Evolutionary conservation across 2,113 vertebrate genomes (phyloP).

Genomic region (Etia nguti): DNA sequence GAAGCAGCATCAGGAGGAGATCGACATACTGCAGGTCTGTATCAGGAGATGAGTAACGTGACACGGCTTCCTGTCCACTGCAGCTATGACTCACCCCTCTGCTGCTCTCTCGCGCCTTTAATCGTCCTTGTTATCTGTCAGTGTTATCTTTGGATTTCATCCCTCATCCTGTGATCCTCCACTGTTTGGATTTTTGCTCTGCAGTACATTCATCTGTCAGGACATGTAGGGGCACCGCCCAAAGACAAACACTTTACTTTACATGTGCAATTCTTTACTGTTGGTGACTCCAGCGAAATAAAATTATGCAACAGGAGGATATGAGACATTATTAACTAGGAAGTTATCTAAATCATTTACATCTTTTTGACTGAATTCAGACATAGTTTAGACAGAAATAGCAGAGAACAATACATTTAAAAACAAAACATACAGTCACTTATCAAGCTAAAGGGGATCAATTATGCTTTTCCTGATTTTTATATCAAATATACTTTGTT

Average conservation of each 20-base stretch:
- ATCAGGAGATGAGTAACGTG: not conserved
- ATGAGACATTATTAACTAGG: not conserved
- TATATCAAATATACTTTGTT: not conserved
- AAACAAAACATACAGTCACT: not conserved
- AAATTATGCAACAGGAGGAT: not conserved
- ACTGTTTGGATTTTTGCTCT: not conserved
- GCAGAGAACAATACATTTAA: not conserved
- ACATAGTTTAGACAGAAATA: not conserved
- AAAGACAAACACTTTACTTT: not conserved
- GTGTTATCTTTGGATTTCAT: conserved; percentile 2
- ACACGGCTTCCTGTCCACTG: conserved; percentile 2
- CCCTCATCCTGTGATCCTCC: not conserved
- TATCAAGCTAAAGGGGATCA: not conserved
- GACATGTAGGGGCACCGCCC: not conserved
- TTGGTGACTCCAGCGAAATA: not conserved
- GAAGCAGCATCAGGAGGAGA: conserved; percentile 76
- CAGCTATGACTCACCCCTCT: conserved; percentile 28
- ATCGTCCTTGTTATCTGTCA: conserved; percentile 5
- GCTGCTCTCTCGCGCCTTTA: not conserved
- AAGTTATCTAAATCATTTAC: rapidly evolving
- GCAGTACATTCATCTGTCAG: not conserved
- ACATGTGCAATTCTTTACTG: not conserved
- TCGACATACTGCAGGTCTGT: conserved; percentile 75
- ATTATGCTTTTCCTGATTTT: not conserved
- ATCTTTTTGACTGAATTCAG: not conserved